Evolutionary conservation across 2,113 vertebrate genomes (phyloP).

Genomic region (Lipotes vexillifer): DNA sequence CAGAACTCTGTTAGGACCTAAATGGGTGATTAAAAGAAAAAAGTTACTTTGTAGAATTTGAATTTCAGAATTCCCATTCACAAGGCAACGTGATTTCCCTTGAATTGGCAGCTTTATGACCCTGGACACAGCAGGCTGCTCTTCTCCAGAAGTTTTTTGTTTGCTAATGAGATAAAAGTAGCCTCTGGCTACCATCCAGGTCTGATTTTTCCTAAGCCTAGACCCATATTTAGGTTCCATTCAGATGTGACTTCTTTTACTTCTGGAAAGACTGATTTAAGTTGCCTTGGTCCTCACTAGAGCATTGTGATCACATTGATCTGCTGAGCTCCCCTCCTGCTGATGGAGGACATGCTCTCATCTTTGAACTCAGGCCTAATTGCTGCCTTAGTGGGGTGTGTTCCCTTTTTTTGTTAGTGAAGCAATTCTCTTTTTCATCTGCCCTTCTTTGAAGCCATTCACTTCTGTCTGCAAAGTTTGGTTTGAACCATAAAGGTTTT

Average conservation of each 20-base stretch:
- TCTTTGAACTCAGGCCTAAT: not conserved
- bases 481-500: not conserved
- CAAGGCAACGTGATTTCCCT: not conserved
- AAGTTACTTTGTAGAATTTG: not conserved
- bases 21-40: not conserved
- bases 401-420: not conserved
- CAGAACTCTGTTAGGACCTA: not conserved
- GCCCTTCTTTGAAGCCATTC: not conserved
- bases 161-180: not conserved
- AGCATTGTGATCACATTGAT: rapidly evolving
- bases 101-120: not conserved
- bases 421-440: not conserved
- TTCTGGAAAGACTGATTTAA: not conserved
- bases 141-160: not conserved
- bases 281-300: not conserved
- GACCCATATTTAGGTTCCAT: not conserved
- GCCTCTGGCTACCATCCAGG: not conserved
- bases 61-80: not conserved
- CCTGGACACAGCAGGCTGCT: not conserved
- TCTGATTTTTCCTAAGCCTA: not conserved
- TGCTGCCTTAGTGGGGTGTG: not conserved
- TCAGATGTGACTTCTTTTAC: not conserved
- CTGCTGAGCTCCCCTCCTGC: not conserved
- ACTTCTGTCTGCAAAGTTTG: not conserved
- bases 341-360: not conserved